Base-by-base conservation (phyloP, 2,113 vertebrate species). In the Syrrhaptes paradoxus region DNA sequence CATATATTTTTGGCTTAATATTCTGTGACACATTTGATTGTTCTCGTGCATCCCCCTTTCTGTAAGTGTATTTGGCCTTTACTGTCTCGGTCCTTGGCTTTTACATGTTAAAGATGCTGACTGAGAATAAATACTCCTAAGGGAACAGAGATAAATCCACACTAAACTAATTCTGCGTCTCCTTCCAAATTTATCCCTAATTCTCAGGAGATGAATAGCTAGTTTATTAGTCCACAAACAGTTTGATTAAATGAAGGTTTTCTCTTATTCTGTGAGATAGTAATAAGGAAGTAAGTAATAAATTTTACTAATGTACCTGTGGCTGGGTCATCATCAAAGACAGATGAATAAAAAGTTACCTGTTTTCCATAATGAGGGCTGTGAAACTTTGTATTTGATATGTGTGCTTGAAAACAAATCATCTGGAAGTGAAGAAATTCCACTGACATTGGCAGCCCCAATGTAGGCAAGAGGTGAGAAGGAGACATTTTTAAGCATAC, bases 181-280 rank as follows among this genome's bases (percentile, higher is more conserved):
- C 65, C 25, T 62, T 93, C 73, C 17, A 93, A 81, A 94, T 91
- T 84, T 86, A 77, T 77, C 68, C 34, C 25, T 67, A 85, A 62
- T 84, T 63, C 55, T 85, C 76, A 63, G 61, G 55, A 93, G 68
- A 74, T 67, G 86, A 93, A 75, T 82, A 67, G 43, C 61, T 87
- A 89, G 87, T 58, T 65, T 57, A 82, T 87, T 74, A 91, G 63
- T 41, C n/a, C 28, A 86, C 1, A 6, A 92, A 54, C 28, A 70
- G 32, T 90, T 66, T 89, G 67, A 89, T 90, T 81, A 91, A 94
- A 87, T 62, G 22, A 54, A 92, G 17, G 13, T 54, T 94, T 95
- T 36, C 20, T 85, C 57, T 51, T 87, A 26, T 72, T 81, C 48
- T 67, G n/a, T 38, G 34, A 85, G 61, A 74, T 24, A 87, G 22